phyloP scores from a whole-genome alignment of 2,113 vertebrate species.

The Etheostoma spectabile region DNA sequence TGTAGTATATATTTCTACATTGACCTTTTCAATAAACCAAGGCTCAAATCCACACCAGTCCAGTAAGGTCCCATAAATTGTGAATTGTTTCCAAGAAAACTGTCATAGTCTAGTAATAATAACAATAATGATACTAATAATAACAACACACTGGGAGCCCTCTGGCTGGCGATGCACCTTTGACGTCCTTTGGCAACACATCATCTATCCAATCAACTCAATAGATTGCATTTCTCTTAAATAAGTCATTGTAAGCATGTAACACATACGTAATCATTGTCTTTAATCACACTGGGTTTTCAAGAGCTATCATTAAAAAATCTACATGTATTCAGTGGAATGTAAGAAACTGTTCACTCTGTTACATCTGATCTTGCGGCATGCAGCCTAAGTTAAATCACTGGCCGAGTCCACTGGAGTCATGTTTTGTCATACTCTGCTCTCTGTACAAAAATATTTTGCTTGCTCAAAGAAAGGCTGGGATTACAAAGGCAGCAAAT shows the following conservation, averaged over 20 bases:
- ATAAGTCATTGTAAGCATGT: constrained; percentile 33
- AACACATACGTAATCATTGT: constrained; percentile 12
- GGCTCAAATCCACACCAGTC: background rate
- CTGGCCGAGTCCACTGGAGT: constrained; percentile 9
- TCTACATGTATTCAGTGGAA: constrained; percentile 48
- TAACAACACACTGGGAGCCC: constrained; percentile 3
- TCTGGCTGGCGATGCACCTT: constrained; percentile 32
- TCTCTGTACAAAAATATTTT: constrained; percentile 30
- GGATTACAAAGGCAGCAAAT: constrained; percentile 48
- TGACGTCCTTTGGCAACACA: constrained; percentile 26
- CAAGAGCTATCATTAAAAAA: constrained; percentile 54
- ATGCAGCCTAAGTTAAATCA: constrained; percentile 41
- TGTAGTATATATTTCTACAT: constrained; percentile 14
- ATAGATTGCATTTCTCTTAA: constrained; percentile 16
- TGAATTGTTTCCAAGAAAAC: constrained; percentile 14
- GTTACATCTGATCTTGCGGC: constrained; percentile 41
- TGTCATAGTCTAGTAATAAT: constrained; percentile 6
- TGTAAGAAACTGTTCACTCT: constrained; percentile 6
- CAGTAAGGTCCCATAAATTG: background rate
- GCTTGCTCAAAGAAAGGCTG: constrained; percentile 21
- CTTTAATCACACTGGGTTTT: constrained; percentile 16
- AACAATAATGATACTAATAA: background rate
- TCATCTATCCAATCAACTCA: constrained; percentile 5
- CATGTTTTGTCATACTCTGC: constrained; percentile 30
- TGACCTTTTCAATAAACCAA: constrained; percentile 17